Evolutionary conservation across 2,797 vertebrate species (phyloP).

Genomic region (Falco cherrug): DNA sequence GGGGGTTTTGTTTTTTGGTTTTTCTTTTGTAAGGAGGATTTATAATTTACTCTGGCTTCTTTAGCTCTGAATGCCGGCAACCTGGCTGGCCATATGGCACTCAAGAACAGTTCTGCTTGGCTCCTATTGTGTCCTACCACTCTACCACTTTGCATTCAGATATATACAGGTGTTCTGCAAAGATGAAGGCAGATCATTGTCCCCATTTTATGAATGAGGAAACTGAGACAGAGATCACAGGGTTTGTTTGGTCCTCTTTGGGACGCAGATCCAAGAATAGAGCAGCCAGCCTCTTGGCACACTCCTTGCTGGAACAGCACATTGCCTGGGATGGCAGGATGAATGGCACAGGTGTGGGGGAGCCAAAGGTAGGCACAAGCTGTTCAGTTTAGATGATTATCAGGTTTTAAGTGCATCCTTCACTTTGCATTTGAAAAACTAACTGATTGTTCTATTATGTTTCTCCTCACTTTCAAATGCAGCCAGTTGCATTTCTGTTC

Average conservation of each 20-base stretch:
- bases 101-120: neutral
- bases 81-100: conserved; percentile 12
- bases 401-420: neutral
- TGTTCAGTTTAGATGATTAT: neutral
- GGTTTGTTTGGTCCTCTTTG: neutral
- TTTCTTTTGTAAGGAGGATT: neutral
- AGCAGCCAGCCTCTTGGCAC: neutral
- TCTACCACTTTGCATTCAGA: neutral
- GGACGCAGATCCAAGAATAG: neutral
- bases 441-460: neutral
- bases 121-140: neutral
- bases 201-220: conserved; percentile 13
- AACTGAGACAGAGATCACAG: neutral
- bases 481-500: neutral
- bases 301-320: rapidly evolving
- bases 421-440: conserved; percentile 39
- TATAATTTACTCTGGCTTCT: neutral
- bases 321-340: neutral
- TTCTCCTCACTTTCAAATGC: neutral
- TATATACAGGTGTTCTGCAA: conserved; percentile 13
- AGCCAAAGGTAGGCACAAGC: neutral
- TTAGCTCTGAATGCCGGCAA: neutral
- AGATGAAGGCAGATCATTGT: neutral
- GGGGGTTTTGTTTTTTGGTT: neutral
- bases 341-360: neutral